These are phyloP conservation scores for Acanthaster planci DNA, from an alignment of 35 echinoderm and acorn worm species.

Conservation along the genomic window DNA sequence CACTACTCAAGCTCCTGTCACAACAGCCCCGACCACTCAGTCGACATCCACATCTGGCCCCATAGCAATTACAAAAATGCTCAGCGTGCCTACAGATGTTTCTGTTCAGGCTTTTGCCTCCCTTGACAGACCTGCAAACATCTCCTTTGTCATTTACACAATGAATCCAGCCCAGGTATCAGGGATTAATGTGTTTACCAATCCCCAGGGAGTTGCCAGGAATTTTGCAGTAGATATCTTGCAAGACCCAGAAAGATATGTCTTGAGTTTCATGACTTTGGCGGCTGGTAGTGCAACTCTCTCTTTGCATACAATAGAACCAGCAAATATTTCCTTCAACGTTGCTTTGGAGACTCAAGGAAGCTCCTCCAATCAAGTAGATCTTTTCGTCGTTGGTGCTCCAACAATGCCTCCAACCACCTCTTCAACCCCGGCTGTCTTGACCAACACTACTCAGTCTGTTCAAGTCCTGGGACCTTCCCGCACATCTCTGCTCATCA, in stretches of 20 bases:
- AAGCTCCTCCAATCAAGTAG: conserved; percentile 8
- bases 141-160: background rate
- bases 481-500: background rate
- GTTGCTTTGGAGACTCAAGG: background rate
- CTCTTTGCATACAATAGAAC: background rate
- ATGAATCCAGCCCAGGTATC: background rate
- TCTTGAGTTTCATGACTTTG: background rate
- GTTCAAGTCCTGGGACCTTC: background rate
- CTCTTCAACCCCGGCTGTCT: background rate
- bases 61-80: background rate
- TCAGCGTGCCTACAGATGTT: background rate
- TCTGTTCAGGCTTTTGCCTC: conserved; percentile 9
- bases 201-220: background rate
- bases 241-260: background rate
- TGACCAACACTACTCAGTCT: background rate
- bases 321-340: background rate
- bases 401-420: background rate
- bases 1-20: background rate
- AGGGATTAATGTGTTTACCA: background rate
- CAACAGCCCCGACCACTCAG: background rate
- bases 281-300: background rate
- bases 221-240: background rate
- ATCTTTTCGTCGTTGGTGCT: background rate
- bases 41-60: background rate
- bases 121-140: background rate